A percentile compares a stretch with the other conserved stretches of the same genome.
Evolutionary conservation across 2,888 invertebrate genomes (phyloP).

Genomic region (Sicus ferrugineus): DNA sequence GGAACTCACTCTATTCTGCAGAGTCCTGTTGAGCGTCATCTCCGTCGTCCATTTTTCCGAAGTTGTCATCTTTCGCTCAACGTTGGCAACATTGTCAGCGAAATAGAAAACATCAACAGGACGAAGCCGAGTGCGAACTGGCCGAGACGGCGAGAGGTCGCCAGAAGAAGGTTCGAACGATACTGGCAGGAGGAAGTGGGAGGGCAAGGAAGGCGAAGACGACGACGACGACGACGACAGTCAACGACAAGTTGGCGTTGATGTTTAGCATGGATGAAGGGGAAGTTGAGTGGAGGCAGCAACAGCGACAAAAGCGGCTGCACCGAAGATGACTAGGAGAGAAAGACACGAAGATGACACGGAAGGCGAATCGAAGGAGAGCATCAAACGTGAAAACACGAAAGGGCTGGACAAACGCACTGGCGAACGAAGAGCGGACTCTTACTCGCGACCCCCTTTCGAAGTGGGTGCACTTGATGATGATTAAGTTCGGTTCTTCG

Average conservation of each 20-base stretch:
- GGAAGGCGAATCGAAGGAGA: not conserved
- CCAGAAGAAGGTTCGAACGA: too few species aligned
- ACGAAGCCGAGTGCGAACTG: slow-evolving; percentile 12
- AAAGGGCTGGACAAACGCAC: not conserved
- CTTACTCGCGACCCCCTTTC: too few species aligned
- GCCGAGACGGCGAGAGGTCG: not conserved
- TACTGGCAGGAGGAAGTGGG: not conserved
- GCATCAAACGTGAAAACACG: not conserved
- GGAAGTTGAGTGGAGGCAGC: slow-evolving; percentile 27
- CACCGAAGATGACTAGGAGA: not conserved
- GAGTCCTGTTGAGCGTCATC: slow-evolving; percentile 29
- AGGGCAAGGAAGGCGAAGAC: not conserved
- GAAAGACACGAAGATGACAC: not conserved
- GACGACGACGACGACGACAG: slow-evolving; percentile 19
- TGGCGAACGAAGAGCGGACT: too few species aligned
- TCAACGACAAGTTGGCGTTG: slow-evolving; percentile 33
- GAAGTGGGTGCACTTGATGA: not conserved
- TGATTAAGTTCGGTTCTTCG: not conserved
- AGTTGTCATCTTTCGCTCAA: slow-evolving; percentile 33
- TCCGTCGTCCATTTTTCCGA: slow-evolving; percentile 30
- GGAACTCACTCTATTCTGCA: slow-evolving; percentile 8
- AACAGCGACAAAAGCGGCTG: slow-evolving; percentile 15
- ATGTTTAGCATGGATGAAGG: slow-evolving; percentile 29
- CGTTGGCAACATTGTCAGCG: slow-evolving; percentile 27
- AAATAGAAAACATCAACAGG: slow-evolving; percentile 31